Conservation (phyloP, 2,888 invertebrate species). For the Cylindroiulus punctatus region DNA sequence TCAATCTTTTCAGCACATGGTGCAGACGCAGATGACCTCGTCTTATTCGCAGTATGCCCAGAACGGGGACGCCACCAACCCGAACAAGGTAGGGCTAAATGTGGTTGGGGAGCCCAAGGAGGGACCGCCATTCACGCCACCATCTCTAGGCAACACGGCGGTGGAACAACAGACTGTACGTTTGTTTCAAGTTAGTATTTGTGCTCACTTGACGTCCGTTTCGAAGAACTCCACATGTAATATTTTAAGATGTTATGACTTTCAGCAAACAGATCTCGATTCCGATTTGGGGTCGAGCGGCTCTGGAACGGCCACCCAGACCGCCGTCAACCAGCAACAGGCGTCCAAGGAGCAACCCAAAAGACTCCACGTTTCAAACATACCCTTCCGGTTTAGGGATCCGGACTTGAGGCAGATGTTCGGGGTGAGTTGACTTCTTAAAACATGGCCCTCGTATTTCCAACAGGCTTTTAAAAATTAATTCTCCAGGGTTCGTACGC, state of each 20-base stretch:
- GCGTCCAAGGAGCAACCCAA: conserved; percentile 82
- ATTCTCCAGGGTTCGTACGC: too few species aligned
- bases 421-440: conserved; percentile 77
- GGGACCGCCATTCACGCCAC: conserved; percentile 62
- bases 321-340: conserved; percentile 61
- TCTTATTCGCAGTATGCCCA: conserved; percentile 66
- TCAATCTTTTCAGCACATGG: conserved; percentile 86
- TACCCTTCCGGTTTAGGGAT: conserved; percentile 99
- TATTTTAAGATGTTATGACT: conserved; percentile 47
- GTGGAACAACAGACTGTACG: conserved; percentile 73
- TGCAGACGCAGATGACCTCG: conserved; percentile 82
- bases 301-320: conserved; percentile 59
- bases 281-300: conserved; percentile 64
- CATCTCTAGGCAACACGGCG: conserved; percentile 68
- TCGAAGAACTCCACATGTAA: conserved; percentile 45
- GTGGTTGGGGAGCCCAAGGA: conserved; percentile 63
- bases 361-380: conserved; percentile 98
- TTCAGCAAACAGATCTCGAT: conserved; percentile 72
- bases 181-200: conserved; percentile 55
- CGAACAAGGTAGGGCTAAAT: conserved; percentile 65
- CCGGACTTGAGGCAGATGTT: conserved; percentile 98
- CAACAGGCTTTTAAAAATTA: too few species aligned
- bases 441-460: too few species aligned
- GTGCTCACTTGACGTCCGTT: conserved; percentile 34
- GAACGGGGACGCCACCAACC: conserved; percentile 67